Evolutionary conservation across 2,888 invertebrate genomes (phyloP), one percentile per base, ranked within the genome.

Genomic region (Lithophane ornitopus): DNA sequence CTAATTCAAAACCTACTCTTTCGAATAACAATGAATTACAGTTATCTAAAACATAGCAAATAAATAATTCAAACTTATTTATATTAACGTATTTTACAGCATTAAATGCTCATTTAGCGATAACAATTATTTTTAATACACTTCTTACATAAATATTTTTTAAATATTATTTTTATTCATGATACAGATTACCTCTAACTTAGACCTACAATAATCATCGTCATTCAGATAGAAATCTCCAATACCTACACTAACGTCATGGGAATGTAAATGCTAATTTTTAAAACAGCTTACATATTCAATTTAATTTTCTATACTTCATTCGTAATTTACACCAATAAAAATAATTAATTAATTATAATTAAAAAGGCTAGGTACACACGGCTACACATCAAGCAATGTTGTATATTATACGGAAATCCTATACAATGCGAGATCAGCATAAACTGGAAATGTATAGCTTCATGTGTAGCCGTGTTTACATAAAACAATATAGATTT

Each of bases 21-120:
- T 62, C 14, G 12, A 70, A 59, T 77, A 63, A 83, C 34, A 68
- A 56, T 59, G 7, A 59, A 72, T 59, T 68, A 34, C 19, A 52
- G 14, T 59, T 65, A 71, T 9, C 14, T 62, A 80, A 65, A 69
- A 52, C 41, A 70, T 52, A 58, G 34, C 28, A 79, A 72, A 65
- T 4, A 62, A 63, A 41, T n/a, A 26, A 14, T 6, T 28, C 7
- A 39, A 41, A 65, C 14, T 9, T 59, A 56, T 80, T 63, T 54
- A 44, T 52, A 66, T 66, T 41, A 84, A 80, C 52, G 61, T 58
- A 80, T 72, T 67, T 72, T 76, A 85, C 56, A 76, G 82, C 82
- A 85, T 82, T 49, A 59, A 62, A 82, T 82, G 85, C 82, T 85
- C 26, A 66, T 61, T 72, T 70, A 67, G 59, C 69, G 3, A 72